A percentile compares a stretch with the other conserved stretches of the same genome.
These are phyloP conservation scores for Chelonus insularis DNA, from an alignment of 1,140 invertebrate species.

Conservation along the genomic window DNA sequence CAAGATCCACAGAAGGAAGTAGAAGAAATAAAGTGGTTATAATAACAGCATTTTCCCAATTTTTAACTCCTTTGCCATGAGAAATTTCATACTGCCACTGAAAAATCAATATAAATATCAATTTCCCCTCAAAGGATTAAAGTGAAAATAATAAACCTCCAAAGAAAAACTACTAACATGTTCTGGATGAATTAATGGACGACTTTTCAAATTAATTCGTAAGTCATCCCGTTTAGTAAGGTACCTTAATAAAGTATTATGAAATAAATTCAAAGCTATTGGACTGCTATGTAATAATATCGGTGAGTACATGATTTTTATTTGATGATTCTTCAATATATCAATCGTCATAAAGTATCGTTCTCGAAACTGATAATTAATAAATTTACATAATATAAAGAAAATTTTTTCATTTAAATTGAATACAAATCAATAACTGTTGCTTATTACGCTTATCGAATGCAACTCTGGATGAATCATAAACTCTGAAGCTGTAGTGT, in stretches of 20 bases:
- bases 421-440: too few species aligned
- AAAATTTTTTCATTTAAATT: too few species aligned
- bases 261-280: conserved; percentile 57
- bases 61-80: conserved; percentile 27
- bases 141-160: conserved; percentile 18
- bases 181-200: conserved; percentile 26
- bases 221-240: conserved; percentile 13
- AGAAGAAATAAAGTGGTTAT: conserved; percentile 34
- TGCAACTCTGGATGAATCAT: conserved; percentile 32
- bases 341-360: conserved; percentile 36
- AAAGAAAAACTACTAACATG: conserved; percentile 23
- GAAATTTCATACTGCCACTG: conserved; percentile 36
- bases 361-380: conserved; percentile 32
- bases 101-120: not conserved
- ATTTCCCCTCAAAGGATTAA: too few species aligned
- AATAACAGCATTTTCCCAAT: conserved; percentile 35
- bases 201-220: conserved; percentile 32
- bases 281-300: conserved; percentile 59
- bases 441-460: conserved; percentile 31
- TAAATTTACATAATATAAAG: not conserved
- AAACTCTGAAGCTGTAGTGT: conserved; percentile 25
- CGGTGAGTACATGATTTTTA: conserved; percentile 39
- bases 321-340: conserved; percentile 19
- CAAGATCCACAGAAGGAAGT: conserved; percentile 35
- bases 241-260: conserved; percentile 56